Evolutionary conservation across 2,113 vertebrate genomes (phyloP).

Genomic region (Oryzias woworae): DNA sequence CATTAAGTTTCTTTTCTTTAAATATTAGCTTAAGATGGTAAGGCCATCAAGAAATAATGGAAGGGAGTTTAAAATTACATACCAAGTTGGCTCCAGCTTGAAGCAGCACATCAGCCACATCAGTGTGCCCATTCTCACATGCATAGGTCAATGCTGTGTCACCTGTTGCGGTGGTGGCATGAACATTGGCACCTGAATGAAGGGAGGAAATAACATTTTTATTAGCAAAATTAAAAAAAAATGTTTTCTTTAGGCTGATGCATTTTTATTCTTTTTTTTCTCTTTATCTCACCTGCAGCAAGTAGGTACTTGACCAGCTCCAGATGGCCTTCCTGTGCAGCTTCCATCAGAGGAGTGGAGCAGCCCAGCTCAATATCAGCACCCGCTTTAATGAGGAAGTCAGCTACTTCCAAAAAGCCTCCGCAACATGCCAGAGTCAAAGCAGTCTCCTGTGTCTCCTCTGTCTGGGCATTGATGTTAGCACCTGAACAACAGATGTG

Average conservation of each 20-base stretch:
- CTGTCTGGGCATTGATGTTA: constrained; percentile 98
- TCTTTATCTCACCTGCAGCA: constrained; percentile 83
- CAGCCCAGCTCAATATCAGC: constrained; percentile 97
- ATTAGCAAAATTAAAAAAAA: neutral
- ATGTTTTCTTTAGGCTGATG: too few species aligned
- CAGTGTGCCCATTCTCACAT: constrained; percentile 98
- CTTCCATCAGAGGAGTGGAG: constrained; percentile 98
- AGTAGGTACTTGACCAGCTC: constrained; percentile 97
- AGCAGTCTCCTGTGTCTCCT: constrained; percentile 98
- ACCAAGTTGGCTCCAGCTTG: constrained; percentile 97
- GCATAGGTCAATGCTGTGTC: constrained; percentile 97
- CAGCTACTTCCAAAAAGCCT: constrained; percentile 97
- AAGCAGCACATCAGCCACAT: constrained; percentile 95
- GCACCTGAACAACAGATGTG: constrained; percentile 81
- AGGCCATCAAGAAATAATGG: neutral
- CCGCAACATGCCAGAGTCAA: constrained; percentile 97
- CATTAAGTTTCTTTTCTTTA: too few species aligned
- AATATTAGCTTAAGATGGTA: neutral
- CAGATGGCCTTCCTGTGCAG: constrained; percentile 96
- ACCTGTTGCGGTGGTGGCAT: constrained; percentile 97
- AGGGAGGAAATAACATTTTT: too few species aligned
- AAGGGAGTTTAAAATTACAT: constrained; percentile 39
- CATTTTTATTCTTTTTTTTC: neutral
- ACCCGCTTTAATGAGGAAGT: constrained; percentile 97
- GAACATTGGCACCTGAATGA: constrained; percentile 89